Percentiles rank a stretch among this genome's conserved stretches.
phyloP scores from a whole-genome alignment of 2,797 vertebrate species.

The Leucoraja ocellata region DNA sequence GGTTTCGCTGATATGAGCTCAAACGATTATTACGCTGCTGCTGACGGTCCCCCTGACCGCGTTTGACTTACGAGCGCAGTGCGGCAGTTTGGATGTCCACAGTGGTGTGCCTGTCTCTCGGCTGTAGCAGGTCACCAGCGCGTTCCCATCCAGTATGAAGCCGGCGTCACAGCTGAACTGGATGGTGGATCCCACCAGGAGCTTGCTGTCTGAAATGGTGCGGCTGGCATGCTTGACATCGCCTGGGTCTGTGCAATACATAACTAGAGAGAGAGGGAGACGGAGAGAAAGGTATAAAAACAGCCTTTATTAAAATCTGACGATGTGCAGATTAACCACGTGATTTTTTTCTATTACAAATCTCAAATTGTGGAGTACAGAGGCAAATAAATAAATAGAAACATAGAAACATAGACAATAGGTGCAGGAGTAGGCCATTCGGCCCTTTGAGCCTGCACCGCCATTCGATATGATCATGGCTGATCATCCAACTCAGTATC shows the following conservation, averaged over 20 bases:
- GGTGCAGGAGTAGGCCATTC: too few species aligned
- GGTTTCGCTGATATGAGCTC: not conserved
- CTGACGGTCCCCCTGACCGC: too few species aligned
- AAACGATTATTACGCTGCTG: not conserved
- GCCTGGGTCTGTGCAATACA: slow-evolving; percentile 95
- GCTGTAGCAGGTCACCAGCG: slow-evolving; percentile 91
- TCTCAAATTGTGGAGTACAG: too few species aligned
- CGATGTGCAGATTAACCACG: too few species aligned
- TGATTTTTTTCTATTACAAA: too few species aligned
- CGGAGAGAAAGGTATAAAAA: not conserved
- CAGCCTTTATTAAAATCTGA: too few species aligned
- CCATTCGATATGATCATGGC: too few species aligned
- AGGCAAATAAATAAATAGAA: too few species aligned
- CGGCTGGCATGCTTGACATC: slow-evolving; percentile 87
- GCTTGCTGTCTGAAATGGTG: slow-evolving; percentile 81
- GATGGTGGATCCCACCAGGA: slow-evolving; percentile 89
- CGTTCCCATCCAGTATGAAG: slow-evolving; percentile 84
- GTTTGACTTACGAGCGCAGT: slow-evolving; percentile 77
- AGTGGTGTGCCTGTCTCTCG: slow-evolving; percentile 91
- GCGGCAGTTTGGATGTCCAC: slow-evolving; percentile 86
- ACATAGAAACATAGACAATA: too few species aligned
- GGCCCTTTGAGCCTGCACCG: too few species aligned
- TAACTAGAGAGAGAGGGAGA: slow-evolving; percentile 58
- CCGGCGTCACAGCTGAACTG: slow-evolving; percentile 85
- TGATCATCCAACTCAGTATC: too few species aligned